Evolutionary conservation across 2,113 vertebrate species (phyloP).

Genomic region (Sceloporus undulatus): DNA sequence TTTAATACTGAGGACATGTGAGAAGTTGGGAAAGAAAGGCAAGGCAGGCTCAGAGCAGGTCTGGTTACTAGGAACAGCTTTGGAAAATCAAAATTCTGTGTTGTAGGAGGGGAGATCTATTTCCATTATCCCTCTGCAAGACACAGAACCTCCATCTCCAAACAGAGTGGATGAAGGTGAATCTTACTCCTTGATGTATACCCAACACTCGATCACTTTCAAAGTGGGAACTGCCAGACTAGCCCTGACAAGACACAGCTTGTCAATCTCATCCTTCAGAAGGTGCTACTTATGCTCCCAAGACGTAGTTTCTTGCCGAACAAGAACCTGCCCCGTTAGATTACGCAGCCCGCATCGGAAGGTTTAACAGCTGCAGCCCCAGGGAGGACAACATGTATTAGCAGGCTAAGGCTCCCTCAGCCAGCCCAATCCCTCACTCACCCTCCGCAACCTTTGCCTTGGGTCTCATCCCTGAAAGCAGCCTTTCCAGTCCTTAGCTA

Average conservation of each 20-base stretch:
- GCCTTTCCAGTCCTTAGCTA: background rate
- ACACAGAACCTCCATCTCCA: background rate
- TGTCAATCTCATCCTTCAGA: slow-evolving; percentile 46
- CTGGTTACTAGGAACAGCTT: background rate
- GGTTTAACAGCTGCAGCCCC: slow-evolving; percentile 14
- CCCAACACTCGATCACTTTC: background rate
- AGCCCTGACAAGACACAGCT: slow-evolving; percentile 64
- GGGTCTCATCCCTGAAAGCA: background rate
- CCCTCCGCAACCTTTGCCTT: background rate
- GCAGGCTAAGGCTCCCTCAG: background rate
- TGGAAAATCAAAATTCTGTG: background rate
- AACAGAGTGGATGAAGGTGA: background rate
- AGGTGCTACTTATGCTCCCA: slow-evolving; percentile 33
- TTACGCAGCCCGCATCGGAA: slow-evolving; percentile 20
- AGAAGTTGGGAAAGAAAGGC: background rate
- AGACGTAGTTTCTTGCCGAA: slow-evolving; percentile 17
- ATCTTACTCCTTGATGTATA: background rate
- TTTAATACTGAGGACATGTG: background rate
- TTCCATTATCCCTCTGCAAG: background rate
- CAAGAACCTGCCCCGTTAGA: slow-evolving; percentile 31
- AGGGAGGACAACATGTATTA: background rate
- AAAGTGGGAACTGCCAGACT: slow-evolving; percentile 38
- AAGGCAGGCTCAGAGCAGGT: background rate
- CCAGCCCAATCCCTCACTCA: background rate
- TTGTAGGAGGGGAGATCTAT: background rate